Evolutionary conservation across 2,113 vertebrate species (phyloP).

Genomic region (Hyperopisus bebe): DNA sequence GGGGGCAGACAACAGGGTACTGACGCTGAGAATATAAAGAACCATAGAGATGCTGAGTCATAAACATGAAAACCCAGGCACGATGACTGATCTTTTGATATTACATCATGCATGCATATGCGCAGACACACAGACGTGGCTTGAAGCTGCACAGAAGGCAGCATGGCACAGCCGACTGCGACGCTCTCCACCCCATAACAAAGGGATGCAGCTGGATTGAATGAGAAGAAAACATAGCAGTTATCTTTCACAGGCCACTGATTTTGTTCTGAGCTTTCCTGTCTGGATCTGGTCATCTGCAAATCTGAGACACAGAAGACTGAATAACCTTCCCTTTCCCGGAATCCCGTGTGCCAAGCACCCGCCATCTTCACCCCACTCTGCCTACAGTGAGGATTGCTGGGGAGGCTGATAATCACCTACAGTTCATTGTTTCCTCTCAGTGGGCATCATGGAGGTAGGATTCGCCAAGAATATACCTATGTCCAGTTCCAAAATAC

Average conservation of each 20-base stretch:
- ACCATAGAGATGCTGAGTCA: not conserved
- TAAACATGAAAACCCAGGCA: not conserved
- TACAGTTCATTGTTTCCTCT: not conserved
- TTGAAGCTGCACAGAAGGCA: not conserved
- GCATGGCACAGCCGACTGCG: not conserved
- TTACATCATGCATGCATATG: not conserved
- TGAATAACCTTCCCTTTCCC: slow-evolving; percentile 10
- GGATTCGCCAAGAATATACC: not conserved
- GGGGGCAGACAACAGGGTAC: not conserved
- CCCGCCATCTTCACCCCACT: slow-evolving; percentile 49
- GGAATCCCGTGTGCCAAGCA: slow-evolving; percentile 50
- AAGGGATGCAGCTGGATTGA: not conserved
- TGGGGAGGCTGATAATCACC: not conserved
- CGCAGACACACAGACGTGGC: not conserved
- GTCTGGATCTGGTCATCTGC: slow-evolving; percentile 54
- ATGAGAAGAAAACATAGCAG: not conserved
- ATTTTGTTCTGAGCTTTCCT: slow-evolving; percentile 28
- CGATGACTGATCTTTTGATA: not conserved
- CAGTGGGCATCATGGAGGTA: not conserved
- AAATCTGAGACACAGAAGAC: slow-evolving; percentile 34
- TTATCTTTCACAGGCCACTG: not conserved
- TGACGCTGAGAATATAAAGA: not conserved
- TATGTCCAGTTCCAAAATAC: not conserved
- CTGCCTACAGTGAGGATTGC: slow-evolving; percentile 32
- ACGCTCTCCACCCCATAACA: not conserved